phyloP scores from a whole-genome alignment of 2,113 vertebrate species.

The Oryzias javanicus region DNA sequence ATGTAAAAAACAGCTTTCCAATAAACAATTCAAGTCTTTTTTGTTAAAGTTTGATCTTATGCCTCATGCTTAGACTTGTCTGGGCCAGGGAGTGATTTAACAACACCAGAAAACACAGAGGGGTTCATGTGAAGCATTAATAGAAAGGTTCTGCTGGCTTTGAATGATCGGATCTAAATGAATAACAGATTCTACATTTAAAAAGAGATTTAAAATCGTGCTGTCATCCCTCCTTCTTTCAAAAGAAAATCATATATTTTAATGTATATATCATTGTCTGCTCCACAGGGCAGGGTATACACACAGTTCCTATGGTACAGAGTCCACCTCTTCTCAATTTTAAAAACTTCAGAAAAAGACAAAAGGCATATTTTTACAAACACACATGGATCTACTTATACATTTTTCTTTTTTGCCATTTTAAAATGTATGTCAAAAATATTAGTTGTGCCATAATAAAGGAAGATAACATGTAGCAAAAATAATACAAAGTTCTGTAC shows the following conservation, averaged over 20 bases:
- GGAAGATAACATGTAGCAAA: constrained; percentile 72
- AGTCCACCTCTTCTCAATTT: constrained; percentile 72
- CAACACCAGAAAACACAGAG: constrained; percentile 40
- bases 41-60: constrained; percentile 48
- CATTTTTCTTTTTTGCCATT: constrained; percentile 61
- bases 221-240: constrained; percentile 63
- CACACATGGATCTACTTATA: constrained; percentile 79
- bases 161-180: constrained; percentile 47
- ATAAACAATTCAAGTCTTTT: constrained; percentile 43
- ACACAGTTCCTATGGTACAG: constrained; percentile 80
- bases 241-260: constrained; percentile 45
- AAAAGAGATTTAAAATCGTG: too few species aligned
- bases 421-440: constrained; percentile 65
- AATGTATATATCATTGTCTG: constrained; percentile 75
- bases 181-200: too few species aligned
- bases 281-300: constrained; percentile 83
- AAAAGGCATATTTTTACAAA: constrained; percentile 74
- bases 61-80: constrained; percentile 34
- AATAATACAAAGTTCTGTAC: constrained; percentile 80
- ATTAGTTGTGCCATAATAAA: constrained; percentile 73
- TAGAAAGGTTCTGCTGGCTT: constrained; percentile 29
- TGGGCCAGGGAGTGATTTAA: constrained; percentile 30
- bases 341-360: constrained; percentile 67
- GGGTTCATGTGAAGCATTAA: constrained; percentile 37
- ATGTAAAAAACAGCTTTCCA: constrained; percentile 64